Evolutionary conservation across 2,888 invertebrate species (phyloP).

Genomic region (Rhodophaea formosa): DNA sequence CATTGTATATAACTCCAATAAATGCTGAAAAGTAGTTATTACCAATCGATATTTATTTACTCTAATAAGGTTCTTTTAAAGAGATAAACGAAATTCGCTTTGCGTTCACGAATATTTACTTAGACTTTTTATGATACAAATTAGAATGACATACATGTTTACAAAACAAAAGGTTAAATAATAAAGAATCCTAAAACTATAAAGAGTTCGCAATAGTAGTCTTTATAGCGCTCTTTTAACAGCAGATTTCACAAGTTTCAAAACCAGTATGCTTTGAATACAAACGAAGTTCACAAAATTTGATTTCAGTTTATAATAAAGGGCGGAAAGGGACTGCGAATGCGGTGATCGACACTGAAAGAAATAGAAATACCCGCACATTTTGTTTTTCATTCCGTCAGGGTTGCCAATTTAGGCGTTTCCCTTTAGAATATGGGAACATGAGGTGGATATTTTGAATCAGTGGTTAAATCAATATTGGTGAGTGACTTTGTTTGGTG

Average conservation of each 20-base stretch:
- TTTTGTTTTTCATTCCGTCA: conserved; percentile 12
- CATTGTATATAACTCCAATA: not conserved
- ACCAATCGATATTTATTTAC: too few relatives aligned
- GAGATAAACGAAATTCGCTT: too few relatives aligned
- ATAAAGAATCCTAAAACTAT: too few relatives aligned
- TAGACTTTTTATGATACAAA: too few relatives aligned
- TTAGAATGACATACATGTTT: too few relatives aligned
- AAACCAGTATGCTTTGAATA: conserved; percentile 3
- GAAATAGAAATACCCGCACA: conserved; percentile 16
- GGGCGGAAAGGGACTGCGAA: conserved; percentile 20
- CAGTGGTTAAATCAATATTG: too few relatives aligned
- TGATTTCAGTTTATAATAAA: conserved; percentile 27
- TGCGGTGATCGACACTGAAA: conserved; percentile 22
- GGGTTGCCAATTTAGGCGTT: not conserved
- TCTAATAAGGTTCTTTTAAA: too few relatives aligned
- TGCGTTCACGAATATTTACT: too few relatives aligned
- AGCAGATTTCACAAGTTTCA: not conserved
- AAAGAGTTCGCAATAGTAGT: too few relatives aligned
- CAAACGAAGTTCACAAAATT: conserved; percentile 26
- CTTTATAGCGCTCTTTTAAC: not conserved
- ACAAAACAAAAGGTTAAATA: too few relatives aligned
- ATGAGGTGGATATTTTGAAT: too few relatives aligned
- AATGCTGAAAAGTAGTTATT: not conserved
- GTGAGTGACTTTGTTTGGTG: too few relatives aligned
- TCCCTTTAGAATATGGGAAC: not conserved